Conservation (phyloP, 2,113 vertebrate species). For the Alaudala cheleensis region DNA sequence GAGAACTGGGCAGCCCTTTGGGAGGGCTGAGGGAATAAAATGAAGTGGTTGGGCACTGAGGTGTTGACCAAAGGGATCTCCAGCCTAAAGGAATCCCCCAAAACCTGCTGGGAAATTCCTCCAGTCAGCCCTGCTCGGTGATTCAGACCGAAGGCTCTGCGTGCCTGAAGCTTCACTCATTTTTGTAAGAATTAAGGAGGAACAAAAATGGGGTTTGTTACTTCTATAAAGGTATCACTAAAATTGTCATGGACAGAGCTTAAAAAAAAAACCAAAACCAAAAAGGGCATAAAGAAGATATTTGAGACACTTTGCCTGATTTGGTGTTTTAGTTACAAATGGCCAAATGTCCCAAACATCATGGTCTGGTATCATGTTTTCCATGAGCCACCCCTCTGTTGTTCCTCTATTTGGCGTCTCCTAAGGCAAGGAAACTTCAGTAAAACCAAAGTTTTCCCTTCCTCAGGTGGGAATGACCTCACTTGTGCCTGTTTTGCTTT, state of each 20-base stretch:
- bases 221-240: background rate
- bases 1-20: background rate
- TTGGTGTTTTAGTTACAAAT: background rate
- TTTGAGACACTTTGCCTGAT: background rate
- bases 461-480: background rate
- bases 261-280: too few relatives aligned
- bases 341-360: background rate
- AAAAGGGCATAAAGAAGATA: accelerated
- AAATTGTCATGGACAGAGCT: background rate
- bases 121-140: background rate
- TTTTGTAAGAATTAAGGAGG: background rate
- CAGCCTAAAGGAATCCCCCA: background rate
- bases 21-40: background rate
- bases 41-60: background rate
- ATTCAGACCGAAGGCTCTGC: accelerated
- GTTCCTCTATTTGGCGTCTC: background rate
- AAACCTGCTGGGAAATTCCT: background rate
- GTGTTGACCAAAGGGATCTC: background rate
- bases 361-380: background rate
- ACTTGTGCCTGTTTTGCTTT: background rate
- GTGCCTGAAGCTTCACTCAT: background rate
- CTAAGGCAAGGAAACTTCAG: background rate
- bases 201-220: background rate
- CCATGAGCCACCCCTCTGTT: background rate
- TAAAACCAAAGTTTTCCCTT: background rate